Conservation (phyloP, 2,797 vertebrate genomes). For the Oreochromis mossambicus region DNA sequence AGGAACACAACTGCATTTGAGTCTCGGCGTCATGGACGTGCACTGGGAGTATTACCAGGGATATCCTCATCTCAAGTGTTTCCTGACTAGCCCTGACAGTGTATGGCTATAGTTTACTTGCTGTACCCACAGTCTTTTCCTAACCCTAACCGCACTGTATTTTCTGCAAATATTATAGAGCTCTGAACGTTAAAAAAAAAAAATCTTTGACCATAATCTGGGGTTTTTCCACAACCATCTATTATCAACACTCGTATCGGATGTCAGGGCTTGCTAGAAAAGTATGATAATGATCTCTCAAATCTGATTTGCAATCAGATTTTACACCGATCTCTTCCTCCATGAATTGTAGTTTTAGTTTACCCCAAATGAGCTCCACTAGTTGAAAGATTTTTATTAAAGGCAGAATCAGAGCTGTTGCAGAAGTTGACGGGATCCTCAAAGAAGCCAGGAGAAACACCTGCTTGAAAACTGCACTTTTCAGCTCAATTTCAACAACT, state of each 20-base stretch:
- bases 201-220: not conserved
- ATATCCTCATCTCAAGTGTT: not conserved
- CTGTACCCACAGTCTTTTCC: not conserved
- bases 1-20: not conserved
- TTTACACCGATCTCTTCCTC: not conserved
- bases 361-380: not conserved
- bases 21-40: not conserved
- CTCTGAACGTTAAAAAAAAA: not conserved
- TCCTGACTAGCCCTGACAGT: not conserved
- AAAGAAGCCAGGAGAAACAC: conserved; percentile 11
- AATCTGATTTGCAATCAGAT: not conserved
- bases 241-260: not conserved
- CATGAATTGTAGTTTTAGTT: not conserved
- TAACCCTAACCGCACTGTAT: not conserved
- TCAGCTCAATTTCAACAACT: not conserved
- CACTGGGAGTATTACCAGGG: not conserved
- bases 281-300: not conserved
- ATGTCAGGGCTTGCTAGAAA: not conserved
- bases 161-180: not conserved
- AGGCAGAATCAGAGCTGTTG: not conserved
- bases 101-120: not conserved
- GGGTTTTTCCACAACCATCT: not conserved
- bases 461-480: not conserved
- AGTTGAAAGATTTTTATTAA: not conserved
- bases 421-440: not conserved